A percentile compares a stretch with the other conserved stretches of the same genome.
phyloP scores from a whole-genome alignment of 2,797 vertebrate species.

The Rhincodon typus region DNA sequence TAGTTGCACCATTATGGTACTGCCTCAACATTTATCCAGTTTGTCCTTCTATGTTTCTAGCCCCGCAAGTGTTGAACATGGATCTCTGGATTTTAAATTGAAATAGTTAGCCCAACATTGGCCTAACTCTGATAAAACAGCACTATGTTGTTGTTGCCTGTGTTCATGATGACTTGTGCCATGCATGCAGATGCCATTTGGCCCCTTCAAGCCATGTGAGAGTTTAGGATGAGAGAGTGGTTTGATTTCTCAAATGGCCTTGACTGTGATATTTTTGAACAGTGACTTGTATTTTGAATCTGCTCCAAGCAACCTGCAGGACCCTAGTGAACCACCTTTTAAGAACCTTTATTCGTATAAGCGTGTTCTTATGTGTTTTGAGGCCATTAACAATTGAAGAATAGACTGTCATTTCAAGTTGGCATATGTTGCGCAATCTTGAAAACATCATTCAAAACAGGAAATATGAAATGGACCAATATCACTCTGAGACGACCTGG shows the following conservation, averaged over 20 bases:
- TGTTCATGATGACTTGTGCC: no score
- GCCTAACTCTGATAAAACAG: neutral
- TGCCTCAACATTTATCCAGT: neutral
- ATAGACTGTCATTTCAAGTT: neutral
- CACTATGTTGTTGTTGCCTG: neutral
- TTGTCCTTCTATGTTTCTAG: neutral
- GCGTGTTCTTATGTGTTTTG: neutral
- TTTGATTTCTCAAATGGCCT: no score
- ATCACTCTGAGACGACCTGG: neutral
- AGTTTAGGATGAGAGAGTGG: neutral
- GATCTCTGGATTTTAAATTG: neutral
- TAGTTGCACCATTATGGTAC: no score
- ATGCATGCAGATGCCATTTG: neutral
- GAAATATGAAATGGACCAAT: neutral
- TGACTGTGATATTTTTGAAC: neutral
- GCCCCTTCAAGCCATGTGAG: neutral
- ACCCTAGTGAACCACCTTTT: neutral
- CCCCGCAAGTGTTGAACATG: neutral
- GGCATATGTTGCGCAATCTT: neutral
- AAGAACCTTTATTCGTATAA: neutral
- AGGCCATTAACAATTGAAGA: neutral
- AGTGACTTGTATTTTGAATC: neutral
- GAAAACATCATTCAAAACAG: neutral
- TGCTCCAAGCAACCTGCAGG: neutral
- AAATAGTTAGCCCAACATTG: neutral